These are phyloP conservation scores for Neomorphus geoffroyi DNA, from an alignment of 2,797 vertebrate genomes.

Conservation along the genomic window DNA sequence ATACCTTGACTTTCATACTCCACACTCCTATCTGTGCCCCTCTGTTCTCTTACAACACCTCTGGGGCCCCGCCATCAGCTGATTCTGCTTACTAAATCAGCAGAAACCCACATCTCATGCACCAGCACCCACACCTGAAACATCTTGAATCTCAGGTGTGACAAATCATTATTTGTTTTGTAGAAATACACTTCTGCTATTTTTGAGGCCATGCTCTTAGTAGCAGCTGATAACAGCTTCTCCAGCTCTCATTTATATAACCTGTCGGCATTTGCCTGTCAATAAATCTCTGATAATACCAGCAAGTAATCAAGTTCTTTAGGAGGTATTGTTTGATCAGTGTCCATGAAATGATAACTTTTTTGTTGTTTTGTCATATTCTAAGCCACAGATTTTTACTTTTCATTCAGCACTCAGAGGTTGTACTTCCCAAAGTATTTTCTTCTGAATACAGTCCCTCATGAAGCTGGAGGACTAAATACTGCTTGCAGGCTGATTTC, in stretches of 20 bases:
- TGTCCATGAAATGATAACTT: not conserved
- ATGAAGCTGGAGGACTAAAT: not conserved
- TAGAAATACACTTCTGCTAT: not conserved
- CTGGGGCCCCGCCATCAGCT: not conserved
- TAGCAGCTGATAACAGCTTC: not conserved
- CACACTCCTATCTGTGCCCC: fast-evolving
- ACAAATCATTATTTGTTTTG: not conserved
- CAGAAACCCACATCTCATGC: not conserved
- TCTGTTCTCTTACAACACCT: not conserved
- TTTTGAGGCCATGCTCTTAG: not conserved
- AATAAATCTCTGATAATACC: not conserved
- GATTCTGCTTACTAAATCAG: not conserved
- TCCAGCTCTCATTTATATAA: not conserved
- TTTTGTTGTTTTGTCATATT: not conserved
- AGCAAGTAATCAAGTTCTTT: not conserved
- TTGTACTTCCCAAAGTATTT: not conserved
- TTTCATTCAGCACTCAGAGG: not conserved
- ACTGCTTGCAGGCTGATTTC: not conserved
- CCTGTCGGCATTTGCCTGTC: not conserved
- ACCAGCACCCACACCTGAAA: not conserved
- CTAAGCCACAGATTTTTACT: not conserved
- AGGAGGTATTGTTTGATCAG: not conserved
- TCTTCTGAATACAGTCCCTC: not conserved
- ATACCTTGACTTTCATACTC: not conserved
- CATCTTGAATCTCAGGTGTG: not conserved